These are phyloP conservation scores for Anhinga rufa DNA, from an alignment of 2,113 vertebrate species.

Conservation along the genomic window DNA sequence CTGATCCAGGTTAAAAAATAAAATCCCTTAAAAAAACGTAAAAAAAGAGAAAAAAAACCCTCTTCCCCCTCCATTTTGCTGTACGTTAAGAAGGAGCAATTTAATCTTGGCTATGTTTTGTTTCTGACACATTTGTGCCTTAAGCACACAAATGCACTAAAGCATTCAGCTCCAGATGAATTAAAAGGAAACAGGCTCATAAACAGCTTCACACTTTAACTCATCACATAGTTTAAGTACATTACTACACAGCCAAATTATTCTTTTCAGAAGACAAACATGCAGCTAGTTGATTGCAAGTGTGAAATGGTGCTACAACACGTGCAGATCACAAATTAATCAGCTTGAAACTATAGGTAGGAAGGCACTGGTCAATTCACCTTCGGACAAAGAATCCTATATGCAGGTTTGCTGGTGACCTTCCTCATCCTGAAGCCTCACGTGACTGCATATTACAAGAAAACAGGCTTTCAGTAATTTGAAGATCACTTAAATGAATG, in stretches of 20 bases:
- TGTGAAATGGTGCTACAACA: neutral
- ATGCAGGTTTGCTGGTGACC: neutral
- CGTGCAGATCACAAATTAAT: neutral
- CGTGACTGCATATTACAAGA: neutral
- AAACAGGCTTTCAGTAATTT: neutral
- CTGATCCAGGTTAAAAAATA: neutral
- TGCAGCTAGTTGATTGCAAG: neutral
- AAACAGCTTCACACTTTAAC: constrained; percentile 19
- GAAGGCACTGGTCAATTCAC: neutral
- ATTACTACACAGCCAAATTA: neutral
- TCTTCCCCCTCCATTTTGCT: neutral
- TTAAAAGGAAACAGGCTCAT: neutral
- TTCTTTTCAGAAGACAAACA: neutral
- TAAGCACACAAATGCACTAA: neutral
- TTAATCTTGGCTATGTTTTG: neutral
- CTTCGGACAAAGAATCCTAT: neutral
- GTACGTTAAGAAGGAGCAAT: neutral
- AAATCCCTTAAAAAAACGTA: neutral
- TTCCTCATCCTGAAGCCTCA: neutral
- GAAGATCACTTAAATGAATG: neutral
- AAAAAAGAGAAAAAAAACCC: neutral
- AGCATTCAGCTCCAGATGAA: neutral
- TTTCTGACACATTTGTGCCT: neutral
- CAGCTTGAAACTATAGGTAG: neutral
- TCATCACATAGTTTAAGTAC: neutral